Evolutionary conservation across 2,113 vertebrate genomes (phyloP).

Genomic region (Alethe castanea): DNA sequence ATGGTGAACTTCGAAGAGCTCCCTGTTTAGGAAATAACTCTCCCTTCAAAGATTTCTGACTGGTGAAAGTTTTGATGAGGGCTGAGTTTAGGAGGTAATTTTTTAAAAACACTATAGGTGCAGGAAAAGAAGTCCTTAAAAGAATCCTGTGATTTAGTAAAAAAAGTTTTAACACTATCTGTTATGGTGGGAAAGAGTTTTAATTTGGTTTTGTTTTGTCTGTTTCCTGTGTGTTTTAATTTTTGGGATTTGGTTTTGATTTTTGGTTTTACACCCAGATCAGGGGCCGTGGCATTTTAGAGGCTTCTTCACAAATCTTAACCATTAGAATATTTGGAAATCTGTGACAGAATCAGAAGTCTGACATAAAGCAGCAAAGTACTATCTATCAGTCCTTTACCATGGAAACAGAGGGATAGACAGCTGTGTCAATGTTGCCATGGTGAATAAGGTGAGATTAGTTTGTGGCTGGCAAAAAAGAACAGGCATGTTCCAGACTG

Average conservation of each 20-base stretch:
- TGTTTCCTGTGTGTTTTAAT: background rate
- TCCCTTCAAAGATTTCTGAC: background rate
- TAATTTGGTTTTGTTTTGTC: background rate
- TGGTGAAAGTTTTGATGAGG: background rate
- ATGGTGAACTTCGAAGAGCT: background rate
- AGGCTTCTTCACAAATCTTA: background rate
- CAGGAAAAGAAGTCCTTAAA: background rate
- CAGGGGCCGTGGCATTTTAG: background rate
- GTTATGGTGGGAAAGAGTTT: background rate
- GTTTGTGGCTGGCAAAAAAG: background rate
- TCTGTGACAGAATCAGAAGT: background rate
- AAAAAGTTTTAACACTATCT: background rate
- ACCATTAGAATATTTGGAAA: background rate
- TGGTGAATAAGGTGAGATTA: constrained; percentile 8
- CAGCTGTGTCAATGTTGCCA: background rate
- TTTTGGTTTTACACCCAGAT: background rate
- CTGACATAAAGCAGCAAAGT: background rate
- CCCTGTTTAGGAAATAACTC: background rate
- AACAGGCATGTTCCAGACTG: background rate
- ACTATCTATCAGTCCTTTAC: background rate
- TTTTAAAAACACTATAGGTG: background rate
- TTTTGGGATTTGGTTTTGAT: background rate
- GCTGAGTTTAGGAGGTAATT: background rate
- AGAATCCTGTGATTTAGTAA: background rate
- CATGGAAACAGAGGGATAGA: background rate